Evolutionary conservation across 2,113 vertebrate species (phyloP), one percentile per base, ranked within the genome.

Genomic region (Brevimyrus niger): DNA sequence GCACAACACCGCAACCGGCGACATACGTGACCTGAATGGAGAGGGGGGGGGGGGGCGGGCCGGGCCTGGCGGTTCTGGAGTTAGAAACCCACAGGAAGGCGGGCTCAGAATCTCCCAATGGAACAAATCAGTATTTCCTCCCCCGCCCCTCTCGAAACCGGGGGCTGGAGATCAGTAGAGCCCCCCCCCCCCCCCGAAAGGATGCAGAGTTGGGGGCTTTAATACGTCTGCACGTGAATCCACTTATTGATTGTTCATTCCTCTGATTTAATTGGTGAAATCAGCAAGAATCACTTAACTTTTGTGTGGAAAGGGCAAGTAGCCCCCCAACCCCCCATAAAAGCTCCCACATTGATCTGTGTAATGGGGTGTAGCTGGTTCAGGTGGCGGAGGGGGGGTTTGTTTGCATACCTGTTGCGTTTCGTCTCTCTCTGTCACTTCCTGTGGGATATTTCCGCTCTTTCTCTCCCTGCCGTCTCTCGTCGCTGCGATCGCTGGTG

Each of bases 201-300:
- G 85, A 27, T 38, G n/a, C 44, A 23, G 42, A 13, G 44, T 8
- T 44, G 82, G 21, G 38, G 82, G 44, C 42, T 42, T 42, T 46
- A 82, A 84, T 89, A 88, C 73, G 80, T 89, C 85, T 17, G 27
- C 44, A 73, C 7, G 38, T 51, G 42, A 51, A 87, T 48, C 83
- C 82, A 83, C 89, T 23, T 83, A 84, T 86, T 46, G 42, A 89
- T 89, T 53, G 44, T 15, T 87, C 19, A n/a, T 17, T 46, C 8
- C 46, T 46, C 46, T 31, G 21, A 89, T 89, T 65, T 86, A 89
- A 73, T 87, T 89, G 48, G 35, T 5, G 86, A 86, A 87, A 89
- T 89, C 61, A 87, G 89, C 89, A 86, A 65, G 61, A 87, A 53
- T 48, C 89, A 80, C 89, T 87, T 76, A 89, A 69, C 47, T 85